Evolutionary conservation across 2,113 vertebrate species (phyloP).

Genomic region (Marmota flaviventris): DNA sequence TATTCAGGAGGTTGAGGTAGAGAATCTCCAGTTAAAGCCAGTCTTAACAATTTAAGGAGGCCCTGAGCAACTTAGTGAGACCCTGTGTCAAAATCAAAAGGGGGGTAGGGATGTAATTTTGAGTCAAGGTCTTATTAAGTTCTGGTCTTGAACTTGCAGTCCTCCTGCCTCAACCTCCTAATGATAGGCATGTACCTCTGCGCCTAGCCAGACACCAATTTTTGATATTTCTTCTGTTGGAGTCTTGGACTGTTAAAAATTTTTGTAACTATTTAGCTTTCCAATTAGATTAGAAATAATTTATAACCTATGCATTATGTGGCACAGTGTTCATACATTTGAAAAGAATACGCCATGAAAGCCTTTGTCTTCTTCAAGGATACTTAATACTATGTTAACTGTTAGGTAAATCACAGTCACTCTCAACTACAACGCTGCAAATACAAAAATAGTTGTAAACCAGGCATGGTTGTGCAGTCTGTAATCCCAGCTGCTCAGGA

Average conservation of each 20-base stretch:
- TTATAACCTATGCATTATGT: background rate
- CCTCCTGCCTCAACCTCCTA: no score
- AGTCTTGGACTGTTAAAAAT: background rate
- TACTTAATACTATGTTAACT: background rate
- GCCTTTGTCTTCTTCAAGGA: background rate
- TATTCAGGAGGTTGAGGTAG: no score
- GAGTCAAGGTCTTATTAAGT: no score
- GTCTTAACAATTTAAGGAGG: no score
- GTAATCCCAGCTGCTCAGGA: background rate
- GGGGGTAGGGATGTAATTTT: no score
- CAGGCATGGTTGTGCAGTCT: no score
- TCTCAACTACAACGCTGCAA: background rate
- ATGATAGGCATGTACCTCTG: no score
- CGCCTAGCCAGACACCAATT: background rate
- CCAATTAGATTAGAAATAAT: slow-evolving; percentile 27
- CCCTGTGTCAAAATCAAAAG: no score
- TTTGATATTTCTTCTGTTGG: slow-evolving; percentile 2
- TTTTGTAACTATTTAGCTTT: slow-evolving; percentile 34
- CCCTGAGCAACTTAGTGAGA: no score
- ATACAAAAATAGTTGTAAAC: background rate
- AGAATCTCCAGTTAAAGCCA: no score
- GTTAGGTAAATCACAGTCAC: background rate
- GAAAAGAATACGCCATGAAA: background rate
- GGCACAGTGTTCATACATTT: background rate
- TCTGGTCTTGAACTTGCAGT: no score